phyloP scores from a whole-genome alignment of 2,888 invertebrate species.

The Temnothorax unifasciatus region DNA sequence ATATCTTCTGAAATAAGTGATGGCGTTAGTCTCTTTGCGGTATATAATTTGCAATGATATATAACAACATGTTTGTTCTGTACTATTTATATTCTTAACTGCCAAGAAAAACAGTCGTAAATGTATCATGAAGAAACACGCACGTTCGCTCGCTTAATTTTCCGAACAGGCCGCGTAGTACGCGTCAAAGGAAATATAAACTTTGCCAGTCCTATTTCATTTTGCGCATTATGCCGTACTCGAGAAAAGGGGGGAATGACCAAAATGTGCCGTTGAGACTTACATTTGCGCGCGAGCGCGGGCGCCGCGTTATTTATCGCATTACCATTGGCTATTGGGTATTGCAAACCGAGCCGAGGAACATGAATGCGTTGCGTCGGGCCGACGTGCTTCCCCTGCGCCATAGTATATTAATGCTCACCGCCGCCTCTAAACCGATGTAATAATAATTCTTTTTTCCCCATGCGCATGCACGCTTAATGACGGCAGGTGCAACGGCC shows the following conservation, averaged over 20 bases:
- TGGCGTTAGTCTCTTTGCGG: neutral
- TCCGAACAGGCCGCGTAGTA: neutral
- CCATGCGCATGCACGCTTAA: conserved; percentile 60
- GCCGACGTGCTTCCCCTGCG: conserved; percentile 25
- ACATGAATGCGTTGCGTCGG: conserved; percentile 26
- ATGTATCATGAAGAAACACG: neutral
- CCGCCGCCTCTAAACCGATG: conserved; percentile 48
- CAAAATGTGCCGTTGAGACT: conserved; percentile 43
- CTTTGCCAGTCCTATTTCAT: neutral
- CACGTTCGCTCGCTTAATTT: neutral
- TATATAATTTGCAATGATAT: neutral
- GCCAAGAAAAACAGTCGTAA: neutral
- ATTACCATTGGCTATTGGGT: conserved; percentile 13
- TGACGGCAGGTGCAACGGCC: conserved; percentile 68
- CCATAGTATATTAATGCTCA: conserved; percentile 69
- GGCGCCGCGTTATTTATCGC: conserved; percentile 31
- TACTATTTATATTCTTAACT: neutral
- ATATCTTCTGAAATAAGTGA: neutral
- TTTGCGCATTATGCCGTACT: neutral
- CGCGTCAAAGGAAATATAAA: neutral
- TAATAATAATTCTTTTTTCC: conserved; percentile 65
- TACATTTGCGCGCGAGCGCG: neutral
- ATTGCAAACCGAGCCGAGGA: conserved; percentile 9
- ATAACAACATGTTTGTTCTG: conserved; percentile 1
- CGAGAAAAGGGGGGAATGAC: conserved; percentile 29